phyloP scores from a whole-genome alignment of 2,113 vertebrate genomes.

The Orientallactaga bullata region DNA sequence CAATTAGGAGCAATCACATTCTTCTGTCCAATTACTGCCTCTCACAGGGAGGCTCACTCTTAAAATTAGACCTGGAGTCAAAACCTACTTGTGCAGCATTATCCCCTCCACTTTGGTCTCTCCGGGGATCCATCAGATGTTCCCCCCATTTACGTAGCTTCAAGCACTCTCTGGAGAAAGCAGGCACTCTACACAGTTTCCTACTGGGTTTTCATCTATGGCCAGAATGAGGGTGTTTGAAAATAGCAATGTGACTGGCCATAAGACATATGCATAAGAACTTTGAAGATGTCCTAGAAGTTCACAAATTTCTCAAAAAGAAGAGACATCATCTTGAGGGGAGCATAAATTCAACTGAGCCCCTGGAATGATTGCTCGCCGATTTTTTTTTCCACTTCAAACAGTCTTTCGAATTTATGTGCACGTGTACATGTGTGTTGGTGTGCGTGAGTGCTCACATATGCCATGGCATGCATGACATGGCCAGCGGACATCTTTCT shows the following conservation, averaged over 20 bases:
- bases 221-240: constrained; percentile 79
- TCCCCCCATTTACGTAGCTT: constrained; percentile 52
- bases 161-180: constrained; percentile 67
- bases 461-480: no score
- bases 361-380: no score
- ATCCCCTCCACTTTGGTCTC: constrained; percentile 36
- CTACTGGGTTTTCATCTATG: constrained; percentile 78
- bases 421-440: no score
- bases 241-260: constrained; percentile 78
- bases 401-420: no score
- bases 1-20: constrained; percentile 73
- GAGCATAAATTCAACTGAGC: no score
- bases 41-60: constrained; percentile 55
- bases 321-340: no score
- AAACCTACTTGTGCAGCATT: constrained; percentile 65
- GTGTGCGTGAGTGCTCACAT: no score
- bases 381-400: no score
- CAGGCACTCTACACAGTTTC: constrained; percentile 58
- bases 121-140: constrained; percentile 52
- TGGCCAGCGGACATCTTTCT: no score
- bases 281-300: neutral
- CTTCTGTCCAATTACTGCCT: constrained; percentile 69
- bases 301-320: neutral
- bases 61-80: constrained; percentile 67
- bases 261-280: constrained; percentile 55